Base-by-base conservation (phyloP, 2,113 vertebrate genomes). In the Hassar affinis region DNA sequence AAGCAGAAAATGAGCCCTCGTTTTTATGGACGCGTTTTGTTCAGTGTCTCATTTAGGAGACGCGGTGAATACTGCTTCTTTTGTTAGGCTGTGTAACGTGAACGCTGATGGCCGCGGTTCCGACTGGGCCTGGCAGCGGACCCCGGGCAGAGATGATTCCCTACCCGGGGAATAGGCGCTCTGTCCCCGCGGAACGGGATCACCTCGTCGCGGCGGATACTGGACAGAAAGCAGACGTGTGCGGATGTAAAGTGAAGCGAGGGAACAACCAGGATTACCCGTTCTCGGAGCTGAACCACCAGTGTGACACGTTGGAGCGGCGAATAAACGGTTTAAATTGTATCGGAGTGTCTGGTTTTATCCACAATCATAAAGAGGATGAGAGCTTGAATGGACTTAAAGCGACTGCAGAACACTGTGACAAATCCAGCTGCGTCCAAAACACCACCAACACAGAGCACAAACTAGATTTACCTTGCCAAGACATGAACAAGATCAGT, bases 391-490 rank as follows among this genome's bases (percentile, higher is more conserved):
- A 51, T 30, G 14, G n/a, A 51, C 47, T 74, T 27, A 74, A 49
- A 18, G 35, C 14, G n/a, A 8, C n/a, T 64, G 59, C 22, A 85
- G 81, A 87, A 82, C 71, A 87, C 86, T 11, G 42, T 20, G 71
- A 75, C 71, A 75, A 12, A 75, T 87, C 89, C 85, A 87, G 90
- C 81, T 85, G 83, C 87, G 90, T 89, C 68, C 94, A 68, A 59
- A 90, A 92, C 30, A 91, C 88, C 89, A 91, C 89, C 79, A 89
- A 88, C 64, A 88, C 90, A 91, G 91, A 91, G 90, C 82, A 88
- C 91, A 76, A 86, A 85, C 89, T 89, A 78, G 90, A 89, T 83
- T 89, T 91, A 78, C 88, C 89, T 92, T 94, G 93, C 92, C 91
- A 93, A 89, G 91, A 88, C 79, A 88, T 90, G 77, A 89, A 88